These are phyloP conservation scores for Prunella strophiata DNA, from an alignment of 2,797 vertebrate genomes.

Conservation along the genomic window DNA sequence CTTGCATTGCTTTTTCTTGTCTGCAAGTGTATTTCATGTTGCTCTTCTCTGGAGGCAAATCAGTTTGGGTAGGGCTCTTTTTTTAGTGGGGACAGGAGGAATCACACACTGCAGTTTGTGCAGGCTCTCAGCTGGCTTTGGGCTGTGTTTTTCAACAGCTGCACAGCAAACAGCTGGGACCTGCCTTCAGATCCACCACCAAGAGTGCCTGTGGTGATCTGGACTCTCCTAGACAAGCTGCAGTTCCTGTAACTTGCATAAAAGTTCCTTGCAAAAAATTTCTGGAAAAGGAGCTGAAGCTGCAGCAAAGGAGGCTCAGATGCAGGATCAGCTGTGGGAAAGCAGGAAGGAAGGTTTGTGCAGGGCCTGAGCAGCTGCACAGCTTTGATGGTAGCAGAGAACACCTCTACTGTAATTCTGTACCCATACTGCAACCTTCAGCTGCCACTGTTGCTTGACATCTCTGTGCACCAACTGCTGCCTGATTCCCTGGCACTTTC, in stretches of 20 bases:
- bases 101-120: background rate
- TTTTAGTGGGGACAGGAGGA: background rate
- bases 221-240: background rate
- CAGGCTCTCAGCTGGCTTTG: background rate
- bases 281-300: background rate
- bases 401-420: background rate
- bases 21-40: background rate
- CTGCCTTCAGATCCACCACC: background rate
- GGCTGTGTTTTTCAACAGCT: background rate
- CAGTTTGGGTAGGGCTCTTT: background rate
- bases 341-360: background rate
- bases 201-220: background rate
- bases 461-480: background rate
- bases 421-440: background rate
- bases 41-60: background rate
- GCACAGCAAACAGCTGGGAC: background rate
- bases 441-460: background rate
- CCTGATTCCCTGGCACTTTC: background rate
- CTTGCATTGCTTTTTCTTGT: background rate
- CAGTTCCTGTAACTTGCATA: background rate
- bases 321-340: background rate
- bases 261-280: background rate
- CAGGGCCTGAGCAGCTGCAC: background rate
- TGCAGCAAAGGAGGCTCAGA: background rate
- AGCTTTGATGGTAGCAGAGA: background rate